phyloP scores from a whole-genome alignment of 2,888 invertebrate genomes.

The Craniophora ligustri region DNA sequence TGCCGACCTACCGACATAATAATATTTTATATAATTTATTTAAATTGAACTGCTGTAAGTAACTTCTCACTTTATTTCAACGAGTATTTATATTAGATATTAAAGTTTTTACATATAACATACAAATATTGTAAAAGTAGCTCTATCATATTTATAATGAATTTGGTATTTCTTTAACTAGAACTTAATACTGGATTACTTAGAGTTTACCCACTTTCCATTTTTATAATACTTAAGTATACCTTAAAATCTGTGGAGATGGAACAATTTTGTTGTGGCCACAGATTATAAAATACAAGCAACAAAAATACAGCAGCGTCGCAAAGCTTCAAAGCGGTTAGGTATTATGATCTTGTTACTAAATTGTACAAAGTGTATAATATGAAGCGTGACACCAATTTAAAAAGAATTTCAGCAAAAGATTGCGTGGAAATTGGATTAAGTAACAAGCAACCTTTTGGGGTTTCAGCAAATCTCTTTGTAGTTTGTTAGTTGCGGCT shows the following conservation, averaged over 20 bases:
- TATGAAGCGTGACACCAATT: constrained; percentile 50
- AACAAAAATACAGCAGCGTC: constrained; percentile 12
- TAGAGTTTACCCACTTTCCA: neutral
- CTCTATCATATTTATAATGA: neutral
- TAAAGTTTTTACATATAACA: no score
- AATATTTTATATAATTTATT: constrained; percentile 39
- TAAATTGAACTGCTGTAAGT: constrained; percentile 16
- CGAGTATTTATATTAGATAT: no score
- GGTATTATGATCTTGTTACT: constrained; percentile 28
- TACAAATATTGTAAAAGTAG: neutral
- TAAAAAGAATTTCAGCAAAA: constrained; percentile 59
- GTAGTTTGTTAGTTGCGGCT: constrained; percentile 54
- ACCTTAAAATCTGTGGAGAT: neutral
- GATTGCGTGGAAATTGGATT: constrained; percentile 69
- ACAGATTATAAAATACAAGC: neutral
- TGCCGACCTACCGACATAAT: constrained; percentile 39
- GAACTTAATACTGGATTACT: neutral
- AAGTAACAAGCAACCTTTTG: constrained; percentile 70
- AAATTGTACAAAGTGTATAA: constrained; percentile 54
- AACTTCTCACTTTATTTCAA: neutral
- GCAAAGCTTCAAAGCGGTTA: constrained; percentile 16
- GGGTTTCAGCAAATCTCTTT: constrained; percentile 72
- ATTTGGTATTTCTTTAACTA: neutral
- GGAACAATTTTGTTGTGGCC: neutral
- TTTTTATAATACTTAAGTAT: neutral